Evolutionary conservation across 2,797 vertebrate species (phyloP).

Genomic region (Sciurus vulgaris): DNA sequence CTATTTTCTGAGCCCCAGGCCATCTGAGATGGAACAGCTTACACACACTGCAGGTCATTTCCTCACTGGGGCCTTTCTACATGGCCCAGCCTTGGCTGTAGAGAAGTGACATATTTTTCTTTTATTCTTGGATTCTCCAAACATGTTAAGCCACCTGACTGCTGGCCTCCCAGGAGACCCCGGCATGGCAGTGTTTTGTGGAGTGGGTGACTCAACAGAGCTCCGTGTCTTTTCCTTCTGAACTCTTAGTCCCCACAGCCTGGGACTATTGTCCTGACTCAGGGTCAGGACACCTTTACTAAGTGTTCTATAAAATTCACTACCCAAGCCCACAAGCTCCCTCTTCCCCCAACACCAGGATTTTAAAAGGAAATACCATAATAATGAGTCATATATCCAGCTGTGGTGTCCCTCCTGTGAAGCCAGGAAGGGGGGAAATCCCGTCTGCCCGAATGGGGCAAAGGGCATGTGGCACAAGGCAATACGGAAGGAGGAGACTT

Average conservation of each 20-base stretch:
- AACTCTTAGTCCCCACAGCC: not conserved
- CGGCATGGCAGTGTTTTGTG: fast-evolving
- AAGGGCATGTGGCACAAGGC: not conserved
- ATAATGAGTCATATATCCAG: not conserved
- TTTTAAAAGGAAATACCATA: not conserved
- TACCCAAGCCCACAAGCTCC: not conserved
- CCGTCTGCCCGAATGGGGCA: not conserved
- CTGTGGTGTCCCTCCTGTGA: not conserved
- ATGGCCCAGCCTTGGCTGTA: not conserved
- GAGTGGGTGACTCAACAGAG: fast-evolving
- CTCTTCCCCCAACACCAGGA: not conserved
- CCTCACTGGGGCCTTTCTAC: not conserved
- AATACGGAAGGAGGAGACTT: not conserved
- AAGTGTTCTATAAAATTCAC: not conserved
- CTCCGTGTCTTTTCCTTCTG: not conserved
- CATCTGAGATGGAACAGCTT: not conserved
- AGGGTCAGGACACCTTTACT: not conserved
- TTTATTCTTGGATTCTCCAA: not conserved
- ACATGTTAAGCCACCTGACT: not conserved
- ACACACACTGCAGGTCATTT: not conserved
- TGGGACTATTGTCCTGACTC: not conserved
- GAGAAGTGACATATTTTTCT: not conserved
- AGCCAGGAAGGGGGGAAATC: not conserved
- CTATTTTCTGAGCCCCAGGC: not conserved
- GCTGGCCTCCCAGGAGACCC: no score